Evolutionary conservation across 2,888 invertebrate genomes (phyloP).

Genomic region (Selenia dentaria): DNA sequence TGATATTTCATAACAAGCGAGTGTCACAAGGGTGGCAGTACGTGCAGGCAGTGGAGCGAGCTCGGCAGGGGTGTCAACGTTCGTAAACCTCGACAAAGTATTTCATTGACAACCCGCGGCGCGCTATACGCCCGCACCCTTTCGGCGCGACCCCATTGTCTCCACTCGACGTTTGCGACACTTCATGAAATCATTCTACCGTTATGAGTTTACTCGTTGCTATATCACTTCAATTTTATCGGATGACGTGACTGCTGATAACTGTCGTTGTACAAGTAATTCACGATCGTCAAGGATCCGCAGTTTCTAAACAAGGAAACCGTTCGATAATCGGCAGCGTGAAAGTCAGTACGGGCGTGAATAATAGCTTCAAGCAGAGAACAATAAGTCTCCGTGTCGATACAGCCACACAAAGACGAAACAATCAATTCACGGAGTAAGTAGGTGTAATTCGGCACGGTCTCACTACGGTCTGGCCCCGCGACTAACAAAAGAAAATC

Average conservation of each 20-base stretch:
- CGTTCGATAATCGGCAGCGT: slow-evolving; percentile 74
- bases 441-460: slow-evolving; percentile 82
- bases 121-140: slow-evolving; percentile 37
- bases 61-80: slow-evolving; percentile 61
- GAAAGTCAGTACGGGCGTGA: slow-evolving; percentile 76
- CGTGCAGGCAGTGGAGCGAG: slow-evolving; percentile 48
- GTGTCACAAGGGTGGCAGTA: slow-evolving; percentile 52
- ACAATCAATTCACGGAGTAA: slow-evolving; percentile 83
- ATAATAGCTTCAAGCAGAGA: slow-evolving; percentile 73
- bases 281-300: slow-evolving; percentile 36
- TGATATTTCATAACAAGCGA: slow-evolving; percentile 73
- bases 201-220: slow-evolving; percentile 58
- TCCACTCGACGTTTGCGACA: slow-evolving; percentile 67
- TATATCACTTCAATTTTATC: slow-evolving; percentile 46
- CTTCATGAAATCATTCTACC: slow-evolving; percentile 72
- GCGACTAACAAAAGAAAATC: slow-evolving; percentile 84
- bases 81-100: slow-evolving; percentile 78
- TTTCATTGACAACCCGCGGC: slow-evolving; percentile 69
- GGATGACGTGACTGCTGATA: slow-evolving; percentile 27
- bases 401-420: slow-evolving; percentile 81
- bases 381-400: slow-evolving; percentile 81
- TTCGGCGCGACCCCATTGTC: slow-evolving; percentile 69
- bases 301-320: slow-evolving; percentile 67
- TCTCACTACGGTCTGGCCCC: slow-evolving; percentile 74
- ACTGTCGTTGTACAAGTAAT: slow-evolving; percentile 10